Evolutionary conservation across 2,888 invertebrate genomes (phyloP).

Genomic region (Cheilosia variabilis): DNA sequence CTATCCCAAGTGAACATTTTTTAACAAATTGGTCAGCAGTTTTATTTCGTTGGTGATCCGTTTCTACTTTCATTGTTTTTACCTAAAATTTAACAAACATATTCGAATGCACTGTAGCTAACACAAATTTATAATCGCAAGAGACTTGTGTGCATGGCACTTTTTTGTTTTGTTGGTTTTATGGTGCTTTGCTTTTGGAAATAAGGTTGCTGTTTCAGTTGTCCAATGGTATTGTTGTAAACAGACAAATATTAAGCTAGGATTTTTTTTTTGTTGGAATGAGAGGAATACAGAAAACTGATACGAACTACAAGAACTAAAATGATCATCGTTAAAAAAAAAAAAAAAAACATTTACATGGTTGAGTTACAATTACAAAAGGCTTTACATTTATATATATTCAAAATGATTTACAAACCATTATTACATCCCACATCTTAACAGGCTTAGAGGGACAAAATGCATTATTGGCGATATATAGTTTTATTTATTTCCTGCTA

Average conservation of each 20-base stretch:
- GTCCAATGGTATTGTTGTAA: neutral
- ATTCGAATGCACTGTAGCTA: slow-evolving; percentile 35
- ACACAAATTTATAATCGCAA: slow-evolving; percentile 6
- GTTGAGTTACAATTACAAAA: slow-evolving; percentile 4
- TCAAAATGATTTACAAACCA: slow-evolving; percentile 18
- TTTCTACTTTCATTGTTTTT: neutral
- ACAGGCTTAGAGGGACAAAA: slow-evolving; percentile 11
- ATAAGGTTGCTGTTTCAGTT: slow-evolving; percentile 12
- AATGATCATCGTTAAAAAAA: neutral
- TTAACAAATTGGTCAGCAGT: neutral
- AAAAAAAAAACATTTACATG: neutral
- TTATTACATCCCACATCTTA: slow-evolving; percentile 30
- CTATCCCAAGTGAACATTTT: slow-evolving; percentile 2
- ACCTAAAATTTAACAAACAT: neutral
- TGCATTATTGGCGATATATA: slow-evolving; percentile 6
- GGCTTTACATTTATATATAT: slow-evolving; percentile 5
- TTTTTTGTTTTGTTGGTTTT: slow-evolving; percentile 5
- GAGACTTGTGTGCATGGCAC: neutral
- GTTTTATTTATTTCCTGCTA: slow-evolving; percentile 32
- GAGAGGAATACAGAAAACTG: slow-evolving; percentile 46
- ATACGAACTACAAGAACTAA: slow-evolving; percentile 53
- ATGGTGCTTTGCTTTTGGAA: slow-evolving; percentile 28
- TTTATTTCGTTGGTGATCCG: neutral
- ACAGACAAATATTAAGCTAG: neutral
- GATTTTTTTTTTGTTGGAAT: neutral